Evolutionary conservation across 92 coral and sea anemone genomes (phyloP).

Genomic region (Paramuricea clavata): DNA sequence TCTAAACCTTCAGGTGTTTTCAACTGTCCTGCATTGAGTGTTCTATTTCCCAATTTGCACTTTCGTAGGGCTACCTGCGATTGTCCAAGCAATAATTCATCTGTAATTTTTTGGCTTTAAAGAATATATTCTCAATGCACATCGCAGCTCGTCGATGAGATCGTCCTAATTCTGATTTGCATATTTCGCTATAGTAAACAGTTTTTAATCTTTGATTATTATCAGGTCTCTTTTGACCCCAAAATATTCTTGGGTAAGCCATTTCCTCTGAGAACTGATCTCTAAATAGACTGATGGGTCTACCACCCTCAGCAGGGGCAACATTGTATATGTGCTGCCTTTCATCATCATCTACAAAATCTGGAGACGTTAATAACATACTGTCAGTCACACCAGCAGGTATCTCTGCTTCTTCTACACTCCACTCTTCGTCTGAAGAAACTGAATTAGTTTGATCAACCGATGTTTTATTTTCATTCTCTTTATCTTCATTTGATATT

Average conservation of each 20-base stretch:
- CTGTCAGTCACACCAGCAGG: conserved; percentile 80
- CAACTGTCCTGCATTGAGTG: conserved; percentile 57
- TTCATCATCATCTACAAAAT: conserved; percentile 72
- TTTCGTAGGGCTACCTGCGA: conserved; percentile 7
- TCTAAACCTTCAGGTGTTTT: conserved; percentile 67
- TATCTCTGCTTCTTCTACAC: conserved; percentile 62
- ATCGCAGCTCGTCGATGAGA: conserved; percentile 76
- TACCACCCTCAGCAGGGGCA: conserved; percentile 76
- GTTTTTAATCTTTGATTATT: conserved; percentile 49
- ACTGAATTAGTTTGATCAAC: conserved; percentile 20
- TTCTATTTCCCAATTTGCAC: conserved; percentile 44
- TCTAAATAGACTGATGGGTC: conserved; percentile 30
- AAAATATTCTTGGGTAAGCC: conserved; percentile 79
- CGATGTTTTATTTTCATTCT: conserved; percentile 12
- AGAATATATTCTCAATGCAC: conserved; percentile 73
- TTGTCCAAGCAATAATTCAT: not conserved
- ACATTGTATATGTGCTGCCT: conserved; percentile 64
- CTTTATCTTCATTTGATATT: not conserved
- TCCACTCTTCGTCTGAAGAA: conserved; percentile 43
- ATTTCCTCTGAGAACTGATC: conserved; percentile 58
- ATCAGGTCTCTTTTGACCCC: conserved; percentile 68
- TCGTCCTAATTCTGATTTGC: conserved; percentile 32
- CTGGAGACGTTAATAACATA: conserved; percentile 58
- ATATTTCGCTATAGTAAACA: not conserved
- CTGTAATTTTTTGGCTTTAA: conserved; percentile 22